A percentile compares a stretch with the other conserved stretches of the same genome.
phyloP scores from a whole-genome alignment of 1,140 invertebrate species.

The Polypedilum vanderplanki region DNA sequence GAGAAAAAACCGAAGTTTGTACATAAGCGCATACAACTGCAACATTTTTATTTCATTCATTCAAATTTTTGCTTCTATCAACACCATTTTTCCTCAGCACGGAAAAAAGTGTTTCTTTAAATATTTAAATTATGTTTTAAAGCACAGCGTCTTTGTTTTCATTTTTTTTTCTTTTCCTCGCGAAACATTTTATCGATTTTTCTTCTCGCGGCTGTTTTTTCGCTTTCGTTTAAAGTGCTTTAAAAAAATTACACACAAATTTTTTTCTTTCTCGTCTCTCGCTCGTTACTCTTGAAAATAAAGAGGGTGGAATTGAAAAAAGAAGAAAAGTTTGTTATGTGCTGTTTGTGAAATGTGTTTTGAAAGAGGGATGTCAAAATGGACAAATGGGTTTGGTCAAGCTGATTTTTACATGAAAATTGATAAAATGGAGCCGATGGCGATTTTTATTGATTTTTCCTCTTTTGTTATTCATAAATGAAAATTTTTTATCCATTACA shows the following conservation, averaged over 20 bases:
- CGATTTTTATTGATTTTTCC: too few species aligned
- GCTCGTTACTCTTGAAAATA: background rate
- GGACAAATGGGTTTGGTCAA: conserved; percentile 24
- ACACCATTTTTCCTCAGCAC: conserved; percentile 20
- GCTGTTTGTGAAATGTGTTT: background rate
- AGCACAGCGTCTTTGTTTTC: conserved; percentile 27
- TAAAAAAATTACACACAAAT: background rate
- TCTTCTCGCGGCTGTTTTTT: conserved; percentile 20
- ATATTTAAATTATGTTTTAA: conserved; percentile 29
- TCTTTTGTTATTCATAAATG: too few species aligned
- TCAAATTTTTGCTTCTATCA: conserved; percentile 22
- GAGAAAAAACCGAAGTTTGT: background rate
- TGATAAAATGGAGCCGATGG: background rate
- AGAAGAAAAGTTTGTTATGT: background rate
- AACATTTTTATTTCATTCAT: conserved; percentile 18
- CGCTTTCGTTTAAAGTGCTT: conserved; percentile 15
- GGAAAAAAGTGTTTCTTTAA: conserved; percentile 27
- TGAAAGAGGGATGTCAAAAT: background rate
- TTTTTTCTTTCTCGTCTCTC: background rate
- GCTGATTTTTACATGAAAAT: background rate
- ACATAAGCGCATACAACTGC: background rate
- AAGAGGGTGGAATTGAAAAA: background rate
- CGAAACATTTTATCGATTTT: conserved; percentile 29
- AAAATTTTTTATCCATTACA: too few species aligned
- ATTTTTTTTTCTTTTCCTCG: conserved; percentile 24